Evolutionary conservation across 2,888 invertebrate genomes (phyloP).

Genomic region (Drepanosiphum platanoidis): DNA sequence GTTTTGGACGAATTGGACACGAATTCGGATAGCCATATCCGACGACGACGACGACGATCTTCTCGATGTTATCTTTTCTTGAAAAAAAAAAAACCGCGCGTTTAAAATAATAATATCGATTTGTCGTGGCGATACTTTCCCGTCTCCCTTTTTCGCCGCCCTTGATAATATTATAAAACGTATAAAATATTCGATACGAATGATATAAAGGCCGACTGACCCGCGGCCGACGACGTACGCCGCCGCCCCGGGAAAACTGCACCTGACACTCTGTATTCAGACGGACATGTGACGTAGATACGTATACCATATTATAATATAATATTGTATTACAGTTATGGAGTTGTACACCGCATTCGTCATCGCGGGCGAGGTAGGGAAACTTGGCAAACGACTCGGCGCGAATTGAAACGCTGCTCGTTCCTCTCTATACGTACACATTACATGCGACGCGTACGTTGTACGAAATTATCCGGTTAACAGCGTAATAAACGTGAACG

Average conservation of each 20-base stretch:
- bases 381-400: constrained; percentile 17
- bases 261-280: not conserved
- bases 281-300: not conserved
- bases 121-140: not conserved
- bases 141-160: not conserved
- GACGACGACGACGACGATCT: too few relatives aligned
- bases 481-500: constrained; percentile 32
- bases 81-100: too few relatives aligned
- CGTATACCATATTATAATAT: not conserved
- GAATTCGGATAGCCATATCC: too few relatives aligned
- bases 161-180: too few relatives aligned
- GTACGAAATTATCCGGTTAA: constrained; percentile 27
- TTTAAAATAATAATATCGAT: too few relatives aligned
- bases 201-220: too few relatives aligned
- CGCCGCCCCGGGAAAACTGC: not conserved
- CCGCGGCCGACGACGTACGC: too few relatives aligned
- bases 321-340: too few relatives aligned
- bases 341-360: not conserved
- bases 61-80: too few relatives aligned
- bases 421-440: not conserved
- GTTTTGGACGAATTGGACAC: too few relatives aligned
- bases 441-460: not conserved
- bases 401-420: constrained; percentile 20
- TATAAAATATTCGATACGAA: too few relatives aligned
- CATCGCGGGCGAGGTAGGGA: not conserved